Percentiles rank a stretch among this genome's conserved stretches.
phyloP scores from a whole-genome alignment of 2,113 vertebrate species.

The Erythrocercus mccallii region DNA sequence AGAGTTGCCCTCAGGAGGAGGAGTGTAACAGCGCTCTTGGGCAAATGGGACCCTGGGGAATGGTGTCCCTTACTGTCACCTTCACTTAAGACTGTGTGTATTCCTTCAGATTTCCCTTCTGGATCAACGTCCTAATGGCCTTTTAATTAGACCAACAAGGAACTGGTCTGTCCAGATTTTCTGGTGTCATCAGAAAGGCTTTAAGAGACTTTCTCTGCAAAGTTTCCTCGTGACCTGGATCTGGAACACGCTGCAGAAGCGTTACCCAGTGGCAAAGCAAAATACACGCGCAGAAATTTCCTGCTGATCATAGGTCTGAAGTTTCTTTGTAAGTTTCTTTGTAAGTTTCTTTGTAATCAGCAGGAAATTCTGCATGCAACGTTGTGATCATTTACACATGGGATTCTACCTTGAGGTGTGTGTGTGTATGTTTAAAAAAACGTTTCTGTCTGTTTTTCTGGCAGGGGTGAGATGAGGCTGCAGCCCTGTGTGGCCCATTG shows the following conservation, averaged over 20 bases:
- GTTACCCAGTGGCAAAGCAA: neutral
- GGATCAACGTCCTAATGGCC: neutral
- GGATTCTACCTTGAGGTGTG: neutral
- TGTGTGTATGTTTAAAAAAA: neutral
- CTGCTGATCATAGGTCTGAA: neutral
- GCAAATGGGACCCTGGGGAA: neutral
- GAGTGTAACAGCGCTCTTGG: neutral
- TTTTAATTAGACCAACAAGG: neutral
- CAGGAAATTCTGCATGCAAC: neutral
- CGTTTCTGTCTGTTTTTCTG: neutral
- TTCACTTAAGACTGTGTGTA: neutral
- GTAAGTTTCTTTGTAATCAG: neutral
- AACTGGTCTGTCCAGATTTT: constrained; percentile 35
- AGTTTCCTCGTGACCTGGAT: neutral
- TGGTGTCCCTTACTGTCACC: neutral
- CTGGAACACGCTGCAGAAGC: neutral
- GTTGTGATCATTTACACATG: neutral
- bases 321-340: neutral
- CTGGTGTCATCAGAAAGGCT: constrained; percentile 11
- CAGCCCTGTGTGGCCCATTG: neutral
- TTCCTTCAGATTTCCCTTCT: neutral
- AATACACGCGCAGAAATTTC: neutral
- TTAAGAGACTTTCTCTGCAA: neutral
- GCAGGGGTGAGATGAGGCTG: neutral
- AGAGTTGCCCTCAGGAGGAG: neutral